These are phyloP conservation scores for Drosophila parvula DNA, from an alignment of 1,140 invertebrate genomes.

Conservation along the genomic window DNA sequence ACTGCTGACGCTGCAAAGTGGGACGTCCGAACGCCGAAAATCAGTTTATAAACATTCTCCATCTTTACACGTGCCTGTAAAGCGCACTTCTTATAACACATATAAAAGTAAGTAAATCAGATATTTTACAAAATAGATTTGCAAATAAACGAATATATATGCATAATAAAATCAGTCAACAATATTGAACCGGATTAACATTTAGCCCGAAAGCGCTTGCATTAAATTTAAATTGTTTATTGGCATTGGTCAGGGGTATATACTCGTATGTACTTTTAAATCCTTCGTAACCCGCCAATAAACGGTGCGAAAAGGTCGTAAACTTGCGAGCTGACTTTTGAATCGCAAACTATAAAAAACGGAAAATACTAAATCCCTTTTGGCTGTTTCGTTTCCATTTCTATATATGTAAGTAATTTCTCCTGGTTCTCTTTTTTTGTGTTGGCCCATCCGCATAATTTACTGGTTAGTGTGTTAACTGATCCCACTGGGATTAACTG, in stretches of 20 bases:
- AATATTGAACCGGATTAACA: conserved; percentile 47
- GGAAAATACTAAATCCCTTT: conserved; percentile 65
- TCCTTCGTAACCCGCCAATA: conserved; percentile 31
- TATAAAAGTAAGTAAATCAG: too few relatives aligned
- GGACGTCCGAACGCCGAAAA: background rate
- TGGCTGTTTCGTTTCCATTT: background rate
- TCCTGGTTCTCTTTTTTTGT: background rate
- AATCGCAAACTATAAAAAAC: conserved; percentile 65
- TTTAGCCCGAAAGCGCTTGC: conserved; percentile 47
- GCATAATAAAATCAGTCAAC: conserved; percentile 6
- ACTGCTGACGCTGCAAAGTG: conserved; percentile 11
- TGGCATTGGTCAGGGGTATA: conserved; percentile 5
- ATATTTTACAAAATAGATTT: too few relatives aligned
- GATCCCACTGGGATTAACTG: conserved; percentile 64
- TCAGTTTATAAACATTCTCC: background rate
- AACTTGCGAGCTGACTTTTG: conserved; percentile 33
- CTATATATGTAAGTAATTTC: conserved; percentile 2
- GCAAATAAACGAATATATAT: background rate
- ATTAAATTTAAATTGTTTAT: conserved; percentile 71
- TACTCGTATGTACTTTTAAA: conserved; percentile 15
- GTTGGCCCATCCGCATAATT: conserved; percentile 40
- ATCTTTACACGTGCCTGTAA: background rate
- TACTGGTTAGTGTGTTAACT: conserved; percentile 39
- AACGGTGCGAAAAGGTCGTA: conserved; percentile 39
- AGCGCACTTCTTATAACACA: too few relatives aligned